Evolutionary conservation across 2,888 invertebrate species (phyloP), one percentile per base, ranked within the genome.

Genomic region (Tortricodes alternella): DNA sequence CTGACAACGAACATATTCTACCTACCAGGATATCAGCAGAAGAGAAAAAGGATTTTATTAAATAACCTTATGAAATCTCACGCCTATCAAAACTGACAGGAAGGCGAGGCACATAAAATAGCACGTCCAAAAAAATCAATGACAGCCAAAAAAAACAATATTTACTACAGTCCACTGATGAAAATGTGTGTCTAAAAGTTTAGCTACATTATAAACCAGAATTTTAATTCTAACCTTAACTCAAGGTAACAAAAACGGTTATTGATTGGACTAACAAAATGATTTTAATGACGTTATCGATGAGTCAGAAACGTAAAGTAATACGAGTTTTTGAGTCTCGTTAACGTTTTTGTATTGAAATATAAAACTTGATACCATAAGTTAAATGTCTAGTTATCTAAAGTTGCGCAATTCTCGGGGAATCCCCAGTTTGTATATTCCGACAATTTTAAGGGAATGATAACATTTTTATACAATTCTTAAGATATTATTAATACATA

Each of bases 271-370:
- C n/a, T n/a, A 37, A 34, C 43, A 29, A 38, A 37, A 49, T 23
- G 21, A 41, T 7, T 37, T 19, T 35, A 51, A 65, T 76, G 72
- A 73, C 73, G 72, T 66, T 74, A 75, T 71, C 67, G 63, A 60
- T 76, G 77, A 77, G 60, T 76, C 76, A 78, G 68, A 65, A 66
- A 62, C 53, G 59, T 35, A 68, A 53, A 21, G 41, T 41, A 37
- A 49, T 44, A 49, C 11, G 23, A 32, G 13, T 50, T 50, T 48
- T 43, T 21, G 13, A 15, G 34, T 53, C 18, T 24, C 4, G 34
- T 6, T 41, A 21, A 7, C 19, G 35, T 55, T 49, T 48, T 48
- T 48, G 18, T 53, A 13, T 41, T 15, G 32, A 48, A 48, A 29
- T 41, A 13, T 39, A 16, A 38, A 15, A 21, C 19, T 27, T n/a